phyloP scores from a whole-genome alignment of 2,888 invertebrate species.

The Pelosia muscerda region DNA sequence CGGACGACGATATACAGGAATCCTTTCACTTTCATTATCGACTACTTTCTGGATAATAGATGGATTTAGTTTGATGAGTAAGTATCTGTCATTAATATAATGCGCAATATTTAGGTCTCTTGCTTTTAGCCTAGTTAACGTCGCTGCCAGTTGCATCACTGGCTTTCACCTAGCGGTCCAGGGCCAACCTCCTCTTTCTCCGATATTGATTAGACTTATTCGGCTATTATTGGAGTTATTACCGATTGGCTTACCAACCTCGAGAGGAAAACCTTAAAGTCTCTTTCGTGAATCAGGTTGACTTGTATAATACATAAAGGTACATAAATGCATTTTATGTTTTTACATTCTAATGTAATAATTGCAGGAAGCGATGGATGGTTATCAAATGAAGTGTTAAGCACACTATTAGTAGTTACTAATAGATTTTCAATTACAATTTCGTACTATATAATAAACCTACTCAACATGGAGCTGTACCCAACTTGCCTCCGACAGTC shows the following conservation, averaged over 20 bases:
- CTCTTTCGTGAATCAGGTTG: not conserved
- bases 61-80: slow-evolving; percentile 50
- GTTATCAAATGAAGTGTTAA: slow-evolving; percentile 60
- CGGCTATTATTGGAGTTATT: not conserved
- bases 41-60: slow-evolving; percentile 59
- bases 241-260: not conserved
- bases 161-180: not conserved
- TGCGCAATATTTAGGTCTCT: not conserved
- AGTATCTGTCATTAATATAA: slow-evolving; percentile 46
- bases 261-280: not conserved
- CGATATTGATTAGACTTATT: not conserved
- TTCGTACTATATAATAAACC: slow-evolving; percentile 86
- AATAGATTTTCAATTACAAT: slow-evolving; percentile 85
- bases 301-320: too few relatives aligned
- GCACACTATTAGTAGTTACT: slow-evolving; percentile 73
- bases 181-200: not conserved
- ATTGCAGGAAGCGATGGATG: slow-evolving; percentile 49
- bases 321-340: too few relatives aligned
- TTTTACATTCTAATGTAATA: not conserved
- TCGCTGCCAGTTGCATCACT: not conserved
- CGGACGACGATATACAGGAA: slow-evolving; percentile 66
- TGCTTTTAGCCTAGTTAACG: too few relatives aligned
- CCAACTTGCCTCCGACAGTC: slow-evolving; percentile 89
- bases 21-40: slow-evolving; percentile 53
- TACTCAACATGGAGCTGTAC: slow-evolving; percentile 89